phyloP scores from a whole-genome alignment of 2,113 vertebrate species.

The Pholis gunnellus region DNA sequence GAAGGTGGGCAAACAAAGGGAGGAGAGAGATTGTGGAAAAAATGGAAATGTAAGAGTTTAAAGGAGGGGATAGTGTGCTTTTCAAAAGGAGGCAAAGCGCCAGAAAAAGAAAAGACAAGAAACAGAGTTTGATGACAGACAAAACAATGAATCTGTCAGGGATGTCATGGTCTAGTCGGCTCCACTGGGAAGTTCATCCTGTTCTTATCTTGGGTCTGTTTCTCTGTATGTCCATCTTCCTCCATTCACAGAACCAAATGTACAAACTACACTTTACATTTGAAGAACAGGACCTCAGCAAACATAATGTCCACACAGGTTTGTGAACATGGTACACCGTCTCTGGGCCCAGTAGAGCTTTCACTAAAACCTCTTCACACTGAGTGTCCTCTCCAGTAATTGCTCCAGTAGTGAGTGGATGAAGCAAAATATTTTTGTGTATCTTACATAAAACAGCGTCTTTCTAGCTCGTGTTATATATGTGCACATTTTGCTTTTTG shows the following conservation, averaged over 20 bases:
- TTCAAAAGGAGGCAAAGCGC: not conserved
- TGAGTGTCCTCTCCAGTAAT: not conserved
- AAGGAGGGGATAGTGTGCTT: not conserved
- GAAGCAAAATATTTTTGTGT: not conserved
- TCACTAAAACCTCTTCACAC: slow-evolving; percentile 2
- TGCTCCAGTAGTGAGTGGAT: not conserved
- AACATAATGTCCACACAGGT: not conserved
- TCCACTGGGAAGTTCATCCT: slow-evolving; percentile 12
- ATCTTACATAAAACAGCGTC: slow-evolving; percentile 3
- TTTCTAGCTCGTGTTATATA: not conserved
- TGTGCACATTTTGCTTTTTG: slow-evolving; percentile 8
- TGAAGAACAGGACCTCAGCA: not conserved
- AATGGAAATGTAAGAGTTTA: slow-evolving; percentile 12
- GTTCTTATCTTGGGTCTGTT: slow-evolving; percentile 25
- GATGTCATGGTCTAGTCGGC: slow-evolving; percentile 7
- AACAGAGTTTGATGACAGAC: slow-evolving; percentile 11
- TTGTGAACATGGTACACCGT: slow-evolving; percentile 7
- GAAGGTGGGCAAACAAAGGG: not conserved
- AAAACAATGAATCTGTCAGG: not conserved
- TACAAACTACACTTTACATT: not conserved
- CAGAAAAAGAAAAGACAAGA: not conserved
- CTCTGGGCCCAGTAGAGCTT: not conserved
- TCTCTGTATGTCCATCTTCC: not conserved
- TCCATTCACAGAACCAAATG: slow-evolving; percentile 9
- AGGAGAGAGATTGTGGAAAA: not conserved